A percentile compares a stretch with the other conserved stretches of the same genome.
phyloP scores from a whole-genome alignment of 2,888 invertebrate genomes.

The Agriotes lineatus region DNA sequence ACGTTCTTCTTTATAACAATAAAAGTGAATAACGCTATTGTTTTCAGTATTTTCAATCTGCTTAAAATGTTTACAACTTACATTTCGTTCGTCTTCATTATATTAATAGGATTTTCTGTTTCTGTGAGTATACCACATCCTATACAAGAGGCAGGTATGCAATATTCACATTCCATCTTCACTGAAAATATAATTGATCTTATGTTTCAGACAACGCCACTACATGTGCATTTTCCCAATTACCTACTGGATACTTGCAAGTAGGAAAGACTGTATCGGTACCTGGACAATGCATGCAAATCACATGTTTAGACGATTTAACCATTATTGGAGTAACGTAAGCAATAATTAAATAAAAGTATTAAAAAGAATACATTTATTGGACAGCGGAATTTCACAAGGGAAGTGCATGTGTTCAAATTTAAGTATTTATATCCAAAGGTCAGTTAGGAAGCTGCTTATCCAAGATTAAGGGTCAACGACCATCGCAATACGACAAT shows the following conservation, averaged over 20 bases:
- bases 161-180: neutral
- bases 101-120: neutral
- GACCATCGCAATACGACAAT: no score
- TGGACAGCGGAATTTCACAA: no score
- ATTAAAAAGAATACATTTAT: neutral
- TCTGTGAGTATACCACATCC: neutral
- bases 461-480: no score
- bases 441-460: no score
- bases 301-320: constrained; percentile 30
- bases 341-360: neutral
- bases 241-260: constrained; percentile 23
- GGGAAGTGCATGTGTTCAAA: no score
- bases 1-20: no score
- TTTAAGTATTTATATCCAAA: no score
- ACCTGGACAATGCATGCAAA: constrained; percentile 28
- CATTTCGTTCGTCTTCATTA: no score
- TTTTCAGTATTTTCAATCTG: no score
- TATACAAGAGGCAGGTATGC: constrained; percentile 23
- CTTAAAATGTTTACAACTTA: no score
- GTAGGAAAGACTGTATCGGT: constrained; percentile 31
- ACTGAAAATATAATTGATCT: neutral
- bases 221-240: constrained; percentile 17
- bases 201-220: constrained; percentile 14
- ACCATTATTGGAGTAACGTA: constrained; percentile 35
- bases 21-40: no score